Base-by-base conservation (phyloP, 2,113 vertebrate genomes). In the Murina feae region DNA sequence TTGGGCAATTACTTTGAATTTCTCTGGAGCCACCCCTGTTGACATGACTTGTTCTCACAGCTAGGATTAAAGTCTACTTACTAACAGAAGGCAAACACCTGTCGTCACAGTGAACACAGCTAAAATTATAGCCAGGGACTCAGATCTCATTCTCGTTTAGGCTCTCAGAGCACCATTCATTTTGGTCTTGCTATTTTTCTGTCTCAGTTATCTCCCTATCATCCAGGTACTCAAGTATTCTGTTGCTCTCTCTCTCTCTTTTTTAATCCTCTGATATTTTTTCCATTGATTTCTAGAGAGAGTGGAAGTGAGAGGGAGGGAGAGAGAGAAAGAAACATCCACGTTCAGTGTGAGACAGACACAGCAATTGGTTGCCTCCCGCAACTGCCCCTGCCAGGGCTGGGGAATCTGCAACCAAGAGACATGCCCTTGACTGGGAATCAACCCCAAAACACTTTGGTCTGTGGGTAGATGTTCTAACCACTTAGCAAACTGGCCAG, bases 11-110 rank as follows among this genome's bases (percentile, higher is more conserved):
- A 30, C 55, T 90, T 28, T 92, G 58, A 71, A 92, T 90, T 75
- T 96, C 55, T 94, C 74, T n/a, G 90, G 89, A 94, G 58, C 90
- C 93, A 86, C 93, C 51, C 91, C 89, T 96, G 72, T 96, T 96
- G 69, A 95, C 91, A 66, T 66, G 87, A 39, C 23, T 86, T 60
- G 23, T 68, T 20, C 69, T 85, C 86, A 92, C 66, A 88, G 68
- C 79, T 66, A 72, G 78, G 82, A 92, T 83, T 96, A 90, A 80
- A 96, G 90, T 93, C 90, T 94, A 37, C 53, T 81, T 81, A 76
- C 86, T 88, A 75, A 92, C 60, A 74, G 80, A 94, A 37, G 68
- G 42, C n/a, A 85, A 93, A 88, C 47, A 96, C 68, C 60, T 95
- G 47, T 88, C 76, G 49, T 86, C 72, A 23, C 60, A 66, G 11